Evolutionary conservation across 2,113 vertebrate genomes (phyloP).

Genomic region (Pluvialis apricaria): DNA sequence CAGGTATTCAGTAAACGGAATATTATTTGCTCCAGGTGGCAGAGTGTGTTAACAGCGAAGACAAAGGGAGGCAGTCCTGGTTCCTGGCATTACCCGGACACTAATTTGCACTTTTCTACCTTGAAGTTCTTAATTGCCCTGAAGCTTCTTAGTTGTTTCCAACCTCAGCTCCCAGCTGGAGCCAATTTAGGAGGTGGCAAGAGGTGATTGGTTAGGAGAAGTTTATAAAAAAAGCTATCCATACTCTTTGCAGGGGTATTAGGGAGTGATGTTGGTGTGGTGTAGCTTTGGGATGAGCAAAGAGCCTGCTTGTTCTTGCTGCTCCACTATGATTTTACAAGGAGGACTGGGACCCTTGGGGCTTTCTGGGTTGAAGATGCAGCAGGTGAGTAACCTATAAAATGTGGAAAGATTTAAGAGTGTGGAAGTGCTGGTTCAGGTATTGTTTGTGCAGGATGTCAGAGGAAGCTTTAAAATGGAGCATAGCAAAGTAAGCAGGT

Average conservation of each 20-base stretch:
- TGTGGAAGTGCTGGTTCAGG: not conserved
- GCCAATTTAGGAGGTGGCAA: not conserved
- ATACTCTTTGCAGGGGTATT: accelerated
- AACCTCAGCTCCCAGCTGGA: not conserved
- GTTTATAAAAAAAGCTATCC: not conserved
- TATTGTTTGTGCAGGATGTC: slow-evolving; percentile 13
- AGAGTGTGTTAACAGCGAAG: not conserved
- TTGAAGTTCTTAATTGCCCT: not conserved
- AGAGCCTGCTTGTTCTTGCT: accelerated
- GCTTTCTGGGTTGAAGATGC: not conserved
- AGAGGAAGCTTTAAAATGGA: slow-evolving; percentile 16
- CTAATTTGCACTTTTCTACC: not conserved
- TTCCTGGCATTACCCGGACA: not conserved
- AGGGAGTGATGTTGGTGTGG: accelerated
- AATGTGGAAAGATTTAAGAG: not conserved
- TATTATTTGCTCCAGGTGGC: not conserved
- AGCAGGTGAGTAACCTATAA: not conserved
- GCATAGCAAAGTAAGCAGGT: slow-evolving; percentile 20
- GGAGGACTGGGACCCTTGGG: not conserved
- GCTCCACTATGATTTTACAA: not conserved
- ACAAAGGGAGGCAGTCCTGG: not conserved
- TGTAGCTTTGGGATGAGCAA: not conserved
- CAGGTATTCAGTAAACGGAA: not conserved
- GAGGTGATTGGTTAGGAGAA: not conserved
- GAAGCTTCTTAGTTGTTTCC: not conserved